Base-by-base conservation (phyloP, 2,888 invertebrate genomes). In the Trypoxylon attenuatum region DNA sequence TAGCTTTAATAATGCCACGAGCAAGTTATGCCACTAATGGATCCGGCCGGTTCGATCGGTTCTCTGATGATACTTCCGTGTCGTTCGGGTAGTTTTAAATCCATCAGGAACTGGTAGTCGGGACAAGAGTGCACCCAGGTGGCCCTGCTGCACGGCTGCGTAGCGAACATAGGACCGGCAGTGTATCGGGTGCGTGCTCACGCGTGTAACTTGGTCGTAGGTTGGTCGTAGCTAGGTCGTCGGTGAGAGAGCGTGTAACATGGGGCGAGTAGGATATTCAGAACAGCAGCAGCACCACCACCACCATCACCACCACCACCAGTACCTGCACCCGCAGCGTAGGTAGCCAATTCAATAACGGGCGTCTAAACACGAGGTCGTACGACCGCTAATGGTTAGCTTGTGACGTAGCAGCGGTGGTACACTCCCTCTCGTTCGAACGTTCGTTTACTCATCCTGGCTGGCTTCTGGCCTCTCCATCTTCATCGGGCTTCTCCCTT, bases 291-390 rank as follows among this genome's bases (percentile, higher is more conserved):
- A n/a, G n/a, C n/a, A n/a, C n/a, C n/a, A n/a, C n/a, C n/a, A n/a
- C n/a, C n/a, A n/a, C n/a, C n/a, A n/a, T n/a, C n/a, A n/a, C n/a
- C n/a, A n/a, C n/a, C n/a, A n/a, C n/a, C n/a, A n/a, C n/a, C n/a
- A n/a, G n/a, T n/a, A n/a, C n/a, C n/a, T n/a, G n/a, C n/a, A n/a
- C n/a, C 33, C 6, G 70, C 61, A 54, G 60, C 66, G 69, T 67
- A 68, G 71, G 69, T 74, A 78, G 78, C 75, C 76, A 70, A 76
- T 80, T 80, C 80, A 76, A 81, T 81, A 80, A 78, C 78, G 73
- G 70, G 71, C 71, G 75, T 79, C 77, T 76, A 79, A 81, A 79
- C 76, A 76, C 75, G 71, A 66, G 63, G 62, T 69, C 66, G 63
- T 59, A 68, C 58, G 69, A 78, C 75, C 81, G 68, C 78, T 80